A percentile compares a stretch with the other conserved stretches of the same genome.
Conservation (phyloP, 1,140 invertebrate species). For the Drosophila albomicans region DNA sequence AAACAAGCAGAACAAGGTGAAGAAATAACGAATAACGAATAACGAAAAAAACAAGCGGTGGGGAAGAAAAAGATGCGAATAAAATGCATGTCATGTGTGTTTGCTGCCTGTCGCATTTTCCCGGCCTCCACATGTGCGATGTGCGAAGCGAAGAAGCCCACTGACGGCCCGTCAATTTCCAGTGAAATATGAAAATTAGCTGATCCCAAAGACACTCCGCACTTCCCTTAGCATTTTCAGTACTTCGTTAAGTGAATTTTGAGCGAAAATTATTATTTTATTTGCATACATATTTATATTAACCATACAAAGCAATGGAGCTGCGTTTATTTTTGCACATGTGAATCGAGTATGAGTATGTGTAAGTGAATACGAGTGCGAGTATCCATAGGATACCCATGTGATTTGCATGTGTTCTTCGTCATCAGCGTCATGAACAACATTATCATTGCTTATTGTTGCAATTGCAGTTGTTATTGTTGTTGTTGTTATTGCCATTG, state of each 20-base stretch:
- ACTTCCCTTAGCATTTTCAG: background rate
- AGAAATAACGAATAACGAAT: slow-evolving; percentile 3
- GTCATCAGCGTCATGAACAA: slow-evolving; percentile 73
- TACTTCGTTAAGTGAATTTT: slow-evolving; percentile 67
- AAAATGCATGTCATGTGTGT: slow-evolving; percentile 76
- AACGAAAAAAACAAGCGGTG: too few species aligned
- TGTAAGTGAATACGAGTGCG: background rate
- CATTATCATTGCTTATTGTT: slow-evolving; percentile 48
- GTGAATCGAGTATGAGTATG: slow-evolving; percentile 2
- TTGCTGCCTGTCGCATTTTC: slow-evolving; percentile 68
- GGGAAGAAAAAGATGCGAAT: slow-evolving; percentile 45
- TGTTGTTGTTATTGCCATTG: slow-evolving; percentile 14
- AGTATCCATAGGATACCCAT: slow-evolving; percentile 66
- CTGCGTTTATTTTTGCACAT: slow-evolving; percentile 46
- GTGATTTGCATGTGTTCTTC: slow-evolving; percentile 79
- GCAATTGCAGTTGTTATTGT: slow-evolving; percentile 5
- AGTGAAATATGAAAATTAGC: slow-evolving; percentile 79
- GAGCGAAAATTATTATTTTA: slow-evolving; percentile 73
- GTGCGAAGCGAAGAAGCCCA: slow-evolving; percentile 12
- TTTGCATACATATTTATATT: slow-evolving; percentile 78
- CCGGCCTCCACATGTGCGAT: slow-evolving; percentile 56
- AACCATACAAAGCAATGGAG: slow-evolving; percentile 47
- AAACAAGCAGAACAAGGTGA: background rate
- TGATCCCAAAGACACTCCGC: slow-evolving; percentile 51
- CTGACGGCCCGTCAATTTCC: slow-evolving; percentile 60